Evolutionary conservation across 2,797 vertebrate genomes (phyloP).

Genomic region (Cryptoprocta ferox): DNA sequence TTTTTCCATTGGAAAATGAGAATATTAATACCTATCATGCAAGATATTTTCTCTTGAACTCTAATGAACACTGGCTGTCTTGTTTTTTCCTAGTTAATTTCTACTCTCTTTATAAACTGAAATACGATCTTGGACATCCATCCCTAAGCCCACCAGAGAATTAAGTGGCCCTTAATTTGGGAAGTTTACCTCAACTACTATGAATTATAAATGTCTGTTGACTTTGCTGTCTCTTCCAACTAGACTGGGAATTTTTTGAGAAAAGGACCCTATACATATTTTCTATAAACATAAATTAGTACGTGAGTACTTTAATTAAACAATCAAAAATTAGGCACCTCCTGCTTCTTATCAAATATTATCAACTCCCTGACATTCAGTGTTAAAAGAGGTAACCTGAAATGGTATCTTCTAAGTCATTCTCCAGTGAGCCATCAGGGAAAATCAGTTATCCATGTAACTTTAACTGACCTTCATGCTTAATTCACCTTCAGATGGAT

Average conservation of each 20-base stretch:
- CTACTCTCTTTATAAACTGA: not conserved
- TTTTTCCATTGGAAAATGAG: conserved; percentile 52
- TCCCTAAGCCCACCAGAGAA: not conserved
- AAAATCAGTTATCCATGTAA: conserved; percentile 11
- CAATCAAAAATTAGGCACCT: not conserved
- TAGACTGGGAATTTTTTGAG: not conserved
- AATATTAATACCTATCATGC: not conserved
- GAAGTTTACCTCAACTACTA: not conserved
- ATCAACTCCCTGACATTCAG: not conserved
- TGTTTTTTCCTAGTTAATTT: not conserved
- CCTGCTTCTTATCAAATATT: not conserved
- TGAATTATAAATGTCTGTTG: not conserved
- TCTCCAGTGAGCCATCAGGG: not conserved
- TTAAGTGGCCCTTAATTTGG: not conserved
- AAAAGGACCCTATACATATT: not conserved
- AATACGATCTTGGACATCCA: not conserved
- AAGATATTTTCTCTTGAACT: not conserved
- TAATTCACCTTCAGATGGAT: not conserved
- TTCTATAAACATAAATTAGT: conserved; percentile 40
- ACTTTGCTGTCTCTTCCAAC: not conserved
- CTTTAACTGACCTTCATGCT: not conserved
- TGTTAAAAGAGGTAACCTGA: conserved; percentile 4
- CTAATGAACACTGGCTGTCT: not conserved
- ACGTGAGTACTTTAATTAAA: not conserved
- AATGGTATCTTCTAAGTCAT: conserved; percentile 28